Evolutionary conservation across 2,797 vertebrate species (phyloP), one percentile per base, ranked within the genome.

Genomic region (Buphagus erythrorhynchus): DNA sequence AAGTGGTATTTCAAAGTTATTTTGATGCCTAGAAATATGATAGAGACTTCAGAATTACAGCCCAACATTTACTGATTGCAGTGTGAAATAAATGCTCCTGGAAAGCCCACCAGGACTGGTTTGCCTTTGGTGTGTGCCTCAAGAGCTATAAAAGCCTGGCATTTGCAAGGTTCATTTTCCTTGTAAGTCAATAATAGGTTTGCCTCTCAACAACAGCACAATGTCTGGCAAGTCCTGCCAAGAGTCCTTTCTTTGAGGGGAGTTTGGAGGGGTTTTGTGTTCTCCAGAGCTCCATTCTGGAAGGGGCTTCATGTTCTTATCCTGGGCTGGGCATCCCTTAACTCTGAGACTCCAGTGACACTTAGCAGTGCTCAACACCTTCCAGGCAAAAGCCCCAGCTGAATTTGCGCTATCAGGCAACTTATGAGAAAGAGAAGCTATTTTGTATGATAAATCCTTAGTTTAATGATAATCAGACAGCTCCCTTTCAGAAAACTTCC

Each of bases 401-500:
- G 69, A 51, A 29, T 93, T 83, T 93, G 45, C 63, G 92, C 81
- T 69, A 28, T 29, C 36, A 78, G 90, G 58, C 71, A n/a, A 38
- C 31, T 75, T 38, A 38, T 28, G 78, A 75, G 79, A 86, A 92
- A 65, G 40, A 69, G 63, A 84, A 94, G 61, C 36, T 68, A 18
- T 52, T 96, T 63, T 42, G 36, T 65, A 5, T 59, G 74, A 76
- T 55, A 75, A 63, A 86, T 75, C 78, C 61, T 84, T 59, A 63
- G 22, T 69, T 90, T 88, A 33, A 61, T 77, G 26, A 49, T 35
- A 66, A 67, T 54, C 55, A 82, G 82, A 62, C 54, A 91, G 31
- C 40, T 63, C 57, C 72, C 62, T 92, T 88, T 97, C 78, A 85
- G 61, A 96, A 84, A 76, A 25, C 28, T 75, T 46, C 40, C 73